These are phyloP conservation scores for Herpetotheres cachinnans DNA, from an alignment of 2,113 vertebrate species.

Conservation along the genomic window DNA sequence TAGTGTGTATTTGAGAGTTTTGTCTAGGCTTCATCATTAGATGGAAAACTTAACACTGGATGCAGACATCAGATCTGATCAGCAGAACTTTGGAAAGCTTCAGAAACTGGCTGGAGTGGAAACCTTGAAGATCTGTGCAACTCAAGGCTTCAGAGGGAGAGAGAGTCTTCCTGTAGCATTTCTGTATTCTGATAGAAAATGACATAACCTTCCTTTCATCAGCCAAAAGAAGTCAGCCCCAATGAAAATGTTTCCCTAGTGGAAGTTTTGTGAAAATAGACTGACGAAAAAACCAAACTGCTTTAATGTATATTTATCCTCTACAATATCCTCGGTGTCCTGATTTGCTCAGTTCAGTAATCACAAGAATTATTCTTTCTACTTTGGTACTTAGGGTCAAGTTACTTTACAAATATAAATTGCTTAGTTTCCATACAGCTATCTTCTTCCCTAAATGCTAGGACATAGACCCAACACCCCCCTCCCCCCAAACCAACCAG, in stretches of 20 bases:
- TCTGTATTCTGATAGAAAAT: constrained; percentile 19
- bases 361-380: background rate
- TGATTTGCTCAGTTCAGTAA: background rate
- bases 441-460: background rate
- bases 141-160: background rate
- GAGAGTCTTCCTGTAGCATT: background rate
- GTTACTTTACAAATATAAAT: background rate
- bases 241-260: background rate
- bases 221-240: background rate
- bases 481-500: background rate
- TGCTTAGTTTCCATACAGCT: background rate
- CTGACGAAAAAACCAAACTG: background rate
- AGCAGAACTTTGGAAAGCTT: background rate
- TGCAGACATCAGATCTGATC: background rate
- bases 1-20: background rate
- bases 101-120: background rate
- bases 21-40: background rate
- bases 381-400: background rate
- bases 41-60: background rate
- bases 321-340: background rate
- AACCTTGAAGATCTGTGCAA: background rate
- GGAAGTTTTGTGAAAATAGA: constrained; percentile 10
- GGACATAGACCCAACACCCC: background rate
- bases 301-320: constrained; percentile 8
- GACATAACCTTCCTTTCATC: constrained; percentile 13